Base-by-base conservation (phyloP, 2,113 vertebrate species). In the Heterochromis multidens region DNA sequence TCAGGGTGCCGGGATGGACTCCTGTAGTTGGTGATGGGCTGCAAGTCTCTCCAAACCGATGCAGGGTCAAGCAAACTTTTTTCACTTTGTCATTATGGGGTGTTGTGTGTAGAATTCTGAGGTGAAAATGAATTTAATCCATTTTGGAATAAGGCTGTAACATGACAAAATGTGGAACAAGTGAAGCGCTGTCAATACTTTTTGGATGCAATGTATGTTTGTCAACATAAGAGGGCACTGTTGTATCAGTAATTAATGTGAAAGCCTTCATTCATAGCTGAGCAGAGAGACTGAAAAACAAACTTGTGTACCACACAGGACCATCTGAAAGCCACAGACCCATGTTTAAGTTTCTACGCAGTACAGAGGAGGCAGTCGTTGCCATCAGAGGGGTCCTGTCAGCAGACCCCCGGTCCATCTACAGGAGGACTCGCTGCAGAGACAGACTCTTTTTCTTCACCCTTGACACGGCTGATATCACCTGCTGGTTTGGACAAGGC, bases 381-480 rank as follows among this genome's bases (percentile, higher is more conserved):
- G 97, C 97, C 63, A 97, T 98, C 61, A 89, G 91, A 82, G 95
- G 93, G 0, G 94, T 98, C 40, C 82, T 98, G 83, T 94, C 97
- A 1, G 97, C 97, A 1, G 97, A 98, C 63, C 97, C 97, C 2
- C 94, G 97, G n/a, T 98, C 97, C 2, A 95, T 97, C 14, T 98
- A 98, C 85, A 96, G 97, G 27, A 95, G 97, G 54, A 96, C 93
- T 52, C 88, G 95, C 89, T 97, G 96, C 84, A 95, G 81, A 77
- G 97, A 97, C 90, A 93, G 92, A 74, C 96, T 97, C 29, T 97
- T 97, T 93, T 96, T 95, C 93, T 96, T 97, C 67, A 95, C 91
- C 8, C 87, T 98, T 37, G 97, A 98, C 86, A 91, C 80, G 0
- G 96, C 95, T 1, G 95, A 97, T 23, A 54, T 98, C 87, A 98